Evolutionary conservation across 2,888 invertebrate species (phyloP).

Genomic region (Athalia rosae): DNA sequence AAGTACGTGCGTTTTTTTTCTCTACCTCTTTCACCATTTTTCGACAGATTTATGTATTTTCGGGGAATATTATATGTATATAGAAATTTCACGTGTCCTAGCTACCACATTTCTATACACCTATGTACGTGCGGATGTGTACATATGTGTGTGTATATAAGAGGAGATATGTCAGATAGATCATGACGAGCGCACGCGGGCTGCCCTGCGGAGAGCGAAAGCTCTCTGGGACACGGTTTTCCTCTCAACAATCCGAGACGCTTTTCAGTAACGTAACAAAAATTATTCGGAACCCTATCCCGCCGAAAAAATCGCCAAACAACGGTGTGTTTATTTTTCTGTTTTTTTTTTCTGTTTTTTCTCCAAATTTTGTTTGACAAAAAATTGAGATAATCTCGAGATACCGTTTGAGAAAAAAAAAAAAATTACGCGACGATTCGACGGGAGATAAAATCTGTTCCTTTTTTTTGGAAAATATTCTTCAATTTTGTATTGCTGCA

Average conservation of each 20-base stretch:
- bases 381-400: not conserved
- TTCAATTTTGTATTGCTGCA: no score
- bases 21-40: not conserved
- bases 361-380: no score
- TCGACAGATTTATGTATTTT: not conserved
- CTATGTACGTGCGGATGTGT: not conserved
- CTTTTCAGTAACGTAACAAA: slow-evolving; percentile 20
- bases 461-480: no score
- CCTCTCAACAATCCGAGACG: slow-evolving; percentile 62
- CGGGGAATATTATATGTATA: not conserved
- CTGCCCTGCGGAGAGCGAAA: slow-evolving; percentile 58
- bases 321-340: no score
- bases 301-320: not conserved
- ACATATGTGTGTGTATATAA: slow-evolving; percentile 49
- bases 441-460: no score
- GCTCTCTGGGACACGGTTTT: slow-evolving; percentile 68
- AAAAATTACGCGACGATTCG: no score
- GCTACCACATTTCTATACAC: not conserved
- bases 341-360: no score
- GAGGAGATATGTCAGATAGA: slow-evolving; percentile 60
- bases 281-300: not conserved
- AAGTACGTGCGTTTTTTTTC: slow-evolving; percentile 6
- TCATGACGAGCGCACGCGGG: slow-evolving; percentile 48
- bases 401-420: not conserved
- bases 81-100: not conserved